A percentile compares a stretch with the other conserved stretches of the same genome.
phyloP scores from a whole-genome alignment of 2,888 invertebrate genomes.

The Entomobrya multifasciata region DNA sequence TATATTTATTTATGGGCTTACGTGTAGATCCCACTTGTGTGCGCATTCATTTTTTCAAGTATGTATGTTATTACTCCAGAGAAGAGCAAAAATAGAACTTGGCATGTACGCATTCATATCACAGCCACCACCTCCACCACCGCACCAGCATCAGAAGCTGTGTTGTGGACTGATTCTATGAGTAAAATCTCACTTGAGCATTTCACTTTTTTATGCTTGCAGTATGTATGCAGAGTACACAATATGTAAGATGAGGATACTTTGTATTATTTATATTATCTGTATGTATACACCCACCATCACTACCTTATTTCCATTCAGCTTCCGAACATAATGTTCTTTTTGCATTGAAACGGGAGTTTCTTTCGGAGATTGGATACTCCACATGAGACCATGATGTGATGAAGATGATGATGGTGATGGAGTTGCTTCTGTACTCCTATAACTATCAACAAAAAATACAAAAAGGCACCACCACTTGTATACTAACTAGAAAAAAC shows the following conservation, averaged over 20 bases:
- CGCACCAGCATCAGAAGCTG: conserved; percentile 8
- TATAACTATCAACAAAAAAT: conserved; percentile 37
- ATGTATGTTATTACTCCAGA: conserved; percentile 17
- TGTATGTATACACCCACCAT: neutral
- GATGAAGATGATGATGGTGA: too few species aligned
- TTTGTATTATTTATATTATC: conserved; percentile 41
- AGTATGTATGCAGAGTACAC: neutral
- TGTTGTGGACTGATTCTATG: conserved; percentile 50
- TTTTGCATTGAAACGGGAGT: conserved; percentile 30
- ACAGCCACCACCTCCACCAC: conserved; percentile 36
- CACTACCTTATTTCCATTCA: conserved; percentile 9
- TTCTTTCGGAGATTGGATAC: conserved; percentile 43
- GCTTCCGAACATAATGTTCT: neutral
- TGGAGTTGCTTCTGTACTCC: conserved; percentile 32
- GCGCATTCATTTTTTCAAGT: conserved; percentile 66
- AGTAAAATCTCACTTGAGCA: conserved; percentile 53
- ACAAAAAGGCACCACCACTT: conserved; percentile 23
- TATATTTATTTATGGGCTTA: conserved; percentile 71
- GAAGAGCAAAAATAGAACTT: neutral
- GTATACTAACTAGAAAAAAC: conserved; percentile 33
- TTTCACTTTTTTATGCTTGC: conserved; percentile 47
- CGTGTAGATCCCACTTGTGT: conserved; percentile 52
- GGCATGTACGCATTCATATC: neutral
- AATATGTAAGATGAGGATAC: neutral
- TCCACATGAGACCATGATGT: conserved; percentile 44